A percentile compares a stretch with the other conserved stretches of the same genome.
These are phyloP conservation scores for Papilio xuthus DNA, from an alignment of 1,140 invertebrate species.

Conservation along the genomic window DNA sequence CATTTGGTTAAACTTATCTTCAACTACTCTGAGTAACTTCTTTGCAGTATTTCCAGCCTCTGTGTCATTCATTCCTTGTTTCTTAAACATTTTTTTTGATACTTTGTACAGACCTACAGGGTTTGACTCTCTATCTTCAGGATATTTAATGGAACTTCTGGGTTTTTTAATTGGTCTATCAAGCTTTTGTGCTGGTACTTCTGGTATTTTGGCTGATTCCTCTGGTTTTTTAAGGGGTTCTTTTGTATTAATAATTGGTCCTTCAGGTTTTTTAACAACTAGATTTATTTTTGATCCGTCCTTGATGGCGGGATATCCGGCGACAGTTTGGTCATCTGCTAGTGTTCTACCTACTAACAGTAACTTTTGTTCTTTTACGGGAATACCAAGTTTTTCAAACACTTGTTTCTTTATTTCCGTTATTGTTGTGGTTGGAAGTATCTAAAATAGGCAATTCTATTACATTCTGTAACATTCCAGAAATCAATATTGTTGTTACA, in stretches of 20 bases:
- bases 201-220: background rate
- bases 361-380: conserved; percentile 67
- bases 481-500: conserved; percentile 5
- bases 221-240: background rate
- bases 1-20: conserved; percentile 70
- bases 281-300: conserved; percentile 73
- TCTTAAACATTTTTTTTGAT: conserved; percentile 67
- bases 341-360: conserved; percentile 66
- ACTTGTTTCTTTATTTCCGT: conserved; percentile 70
- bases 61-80: conserved; percentile 62
- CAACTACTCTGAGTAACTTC: conserved; percentile 54
- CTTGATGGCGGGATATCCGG: conserved; percentile 69
- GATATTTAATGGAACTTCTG: background rate
- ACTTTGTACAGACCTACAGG: conserved; percentile 60
- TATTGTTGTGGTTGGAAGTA: conserved; percentile 62
- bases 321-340: conserved; percentile 64
- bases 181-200: background rate
- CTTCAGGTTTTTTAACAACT: conserved; percentile 71
- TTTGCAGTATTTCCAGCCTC: conserved; percentile 60
- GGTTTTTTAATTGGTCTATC: background rate
- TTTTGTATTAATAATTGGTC: conserved; percentile 14
- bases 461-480: background rate
- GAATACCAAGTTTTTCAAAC: conserved; percentile 58
- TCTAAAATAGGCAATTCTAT: conserved; percentile 55
- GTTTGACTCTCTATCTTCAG: conserved; percentile 43